Conservation (phyloP, 2,888 invertebrate genomes). For the Lobophora halterata region DNA sequence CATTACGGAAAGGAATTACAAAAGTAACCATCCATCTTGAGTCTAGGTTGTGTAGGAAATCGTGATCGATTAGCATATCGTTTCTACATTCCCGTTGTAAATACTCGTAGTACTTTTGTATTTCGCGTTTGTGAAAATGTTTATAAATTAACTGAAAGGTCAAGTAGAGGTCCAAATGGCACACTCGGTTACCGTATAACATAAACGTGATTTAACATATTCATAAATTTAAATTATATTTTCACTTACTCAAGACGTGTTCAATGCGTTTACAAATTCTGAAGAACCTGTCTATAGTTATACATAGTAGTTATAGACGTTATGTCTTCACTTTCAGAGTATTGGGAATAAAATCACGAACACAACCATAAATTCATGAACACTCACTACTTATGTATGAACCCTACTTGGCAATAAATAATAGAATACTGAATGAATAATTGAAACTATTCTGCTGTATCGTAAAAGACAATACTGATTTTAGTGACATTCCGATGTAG, state of each 20-base stretch:
- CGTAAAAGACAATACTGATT: no score
- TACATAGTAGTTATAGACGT: no score
- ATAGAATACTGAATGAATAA: no score
- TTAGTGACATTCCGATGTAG: no score
- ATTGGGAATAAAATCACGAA: no score
- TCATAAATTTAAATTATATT: conserved; percentile 37
- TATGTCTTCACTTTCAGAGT: no score
- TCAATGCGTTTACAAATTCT: no score
- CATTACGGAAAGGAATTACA: conserved; percentile 45
- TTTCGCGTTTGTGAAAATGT: conserved; percentile 10
- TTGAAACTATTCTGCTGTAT: no score
- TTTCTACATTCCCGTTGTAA: not conserved
- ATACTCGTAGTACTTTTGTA: not conserved
- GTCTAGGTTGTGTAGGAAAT: conserved; percentile 17
- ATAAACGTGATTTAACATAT: conserved; percentile 37
- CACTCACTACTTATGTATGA: no score
- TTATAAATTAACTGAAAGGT: conserved; percentile 22
- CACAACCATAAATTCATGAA: no score
- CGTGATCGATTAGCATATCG: not conserved
- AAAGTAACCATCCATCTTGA: conserved; percentile 32
- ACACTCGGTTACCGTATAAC: conserved; percentile 27
- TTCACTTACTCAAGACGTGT: no score
- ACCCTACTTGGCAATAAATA: no score
- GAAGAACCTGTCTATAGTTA: conserved; percentile 26
- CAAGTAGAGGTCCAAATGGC: conserved; percentile 19